These are phyloP conservation scores for Henricia sp. DNA, from an alignment of 53 echinoderm and acorn worm species.

Conservation along the genomic window DNA sequence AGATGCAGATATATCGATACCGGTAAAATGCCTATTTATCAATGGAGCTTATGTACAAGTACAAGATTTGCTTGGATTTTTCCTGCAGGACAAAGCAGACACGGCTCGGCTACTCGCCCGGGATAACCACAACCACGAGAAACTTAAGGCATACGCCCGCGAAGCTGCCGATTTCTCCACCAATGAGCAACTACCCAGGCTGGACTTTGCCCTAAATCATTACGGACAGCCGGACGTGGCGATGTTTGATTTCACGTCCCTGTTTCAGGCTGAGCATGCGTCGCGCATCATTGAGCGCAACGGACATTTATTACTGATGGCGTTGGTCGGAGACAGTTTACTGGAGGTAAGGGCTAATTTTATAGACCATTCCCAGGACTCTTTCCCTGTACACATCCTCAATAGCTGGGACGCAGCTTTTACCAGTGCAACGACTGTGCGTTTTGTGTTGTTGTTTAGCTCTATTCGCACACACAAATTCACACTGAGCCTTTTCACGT, in stretches of 20 bases:
- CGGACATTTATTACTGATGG: constrained; percentile 77
- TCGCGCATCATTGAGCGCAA: constrained; percentile 84
- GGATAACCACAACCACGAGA: constrained; percentile 79
- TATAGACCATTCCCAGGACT: neutral
- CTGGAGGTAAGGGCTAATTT: constrained; percentile 70
- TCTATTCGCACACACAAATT: no score
- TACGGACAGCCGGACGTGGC: constrained; percentile 95
- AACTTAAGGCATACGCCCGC: constrained; percentile 81
- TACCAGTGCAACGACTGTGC: no score
- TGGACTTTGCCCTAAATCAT: constrained; percentile 97
- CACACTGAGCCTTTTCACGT: no score
- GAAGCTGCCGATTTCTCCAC: constrained; percentile 97
- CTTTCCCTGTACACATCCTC: no score
- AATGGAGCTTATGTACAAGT: no score
- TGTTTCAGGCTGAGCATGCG: constrained; percentile 90
- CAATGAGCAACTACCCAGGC: constrained; percentile 78
- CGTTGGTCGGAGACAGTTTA: constrained; percentile 91
- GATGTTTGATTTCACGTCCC: constrained; percentile 98
- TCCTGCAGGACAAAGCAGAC: constrained; percentile 79
- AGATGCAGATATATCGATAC: no score
- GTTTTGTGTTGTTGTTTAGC: no score
- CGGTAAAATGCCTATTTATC: no score
- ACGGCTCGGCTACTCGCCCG: constrained; percentile 72
- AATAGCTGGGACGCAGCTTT: no score
- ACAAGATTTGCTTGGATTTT: no score